Conservation (phyloP, 1,140 invertebrate species). For the Andrena cerasifolii region DNA sequence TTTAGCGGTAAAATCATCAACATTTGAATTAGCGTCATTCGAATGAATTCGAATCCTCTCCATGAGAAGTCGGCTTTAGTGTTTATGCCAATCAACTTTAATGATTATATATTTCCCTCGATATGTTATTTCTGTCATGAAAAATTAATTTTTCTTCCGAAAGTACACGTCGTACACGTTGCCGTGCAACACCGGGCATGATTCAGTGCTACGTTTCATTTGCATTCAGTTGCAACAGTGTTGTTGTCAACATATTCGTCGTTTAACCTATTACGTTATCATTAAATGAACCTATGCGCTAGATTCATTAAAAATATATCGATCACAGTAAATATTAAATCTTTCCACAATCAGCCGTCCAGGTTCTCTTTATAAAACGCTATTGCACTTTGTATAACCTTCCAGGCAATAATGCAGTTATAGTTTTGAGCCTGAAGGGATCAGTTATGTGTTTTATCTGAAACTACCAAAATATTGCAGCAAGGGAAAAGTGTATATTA, state of each 20-base stretch:
- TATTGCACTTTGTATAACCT: constrained; percentile 16
- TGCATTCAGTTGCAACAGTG: background rate
- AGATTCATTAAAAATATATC: constrained; percentile 20
- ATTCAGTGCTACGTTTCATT: background rate
- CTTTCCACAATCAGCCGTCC: background rate
- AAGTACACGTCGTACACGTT: constrained; percentile 6
- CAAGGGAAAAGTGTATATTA: background rate
- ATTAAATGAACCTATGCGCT: background rate
- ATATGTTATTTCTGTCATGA: constrained; percentile 8
- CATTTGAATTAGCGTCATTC: constrained; percentile 37
- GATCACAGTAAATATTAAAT: constrained; percentile 25
- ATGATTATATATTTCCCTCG: constrained; percentile 30
- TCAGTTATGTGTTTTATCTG: constrained; percentile 10
- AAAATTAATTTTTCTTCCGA: constrained; percentile 3
- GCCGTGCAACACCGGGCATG: background rate
- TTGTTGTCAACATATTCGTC: constrained; percentile 1
- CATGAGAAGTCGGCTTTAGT: constrained; percentile 44
- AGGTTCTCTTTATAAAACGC: background rate
- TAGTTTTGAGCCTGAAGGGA: background rate
- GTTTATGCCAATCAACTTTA: constrained; percentile 37
- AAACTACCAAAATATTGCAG: background rate
- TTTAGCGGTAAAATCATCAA: constrained; percentile 30
- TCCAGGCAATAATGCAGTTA: background rate
- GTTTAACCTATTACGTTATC: constrained; percentile 23
- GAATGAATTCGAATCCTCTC: background rate